Base-by-base conservation (phyloP, 2,797 vertebrate species). In the Clarias platycephalus region DNA sequence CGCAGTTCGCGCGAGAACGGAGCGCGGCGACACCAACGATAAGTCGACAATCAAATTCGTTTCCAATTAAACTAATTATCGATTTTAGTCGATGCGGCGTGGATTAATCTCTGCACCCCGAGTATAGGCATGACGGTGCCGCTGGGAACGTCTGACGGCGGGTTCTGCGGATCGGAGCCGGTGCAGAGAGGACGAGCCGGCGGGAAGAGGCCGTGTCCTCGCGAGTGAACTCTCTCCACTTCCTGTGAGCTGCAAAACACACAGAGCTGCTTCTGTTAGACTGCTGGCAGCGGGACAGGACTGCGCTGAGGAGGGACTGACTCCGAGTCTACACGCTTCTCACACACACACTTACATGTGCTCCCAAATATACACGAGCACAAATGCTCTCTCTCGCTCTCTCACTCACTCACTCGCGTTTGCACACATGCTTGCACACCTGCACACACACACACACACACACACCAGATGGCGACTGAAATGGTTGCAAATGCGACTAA, bases 211-310 rank as follows among this genome's bases (percentile, higher is more conserved):
- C 28, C 40, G 2, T 76, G 82, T 83, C 82, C 85, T 81, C 80
- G 20, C 66, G 64, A 34, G 28, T 55, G 40, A 66, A 67, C 62
- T 66, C 76, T 68, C 31, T 60, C 37, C 16, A 79, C 77, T 28
- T 79, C 72, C 26, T 55, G 62, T 66, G 62, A 62, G 71, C 72
- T 75, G 60, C 49, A 49, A 67, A 66, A 53, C n/a, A 53, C n/a
- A 83, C 82, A 83, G 72, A 83, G 49, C 64, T 67, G 79, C 79
- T 68, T 68, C 64, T 81, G 79, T 81, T 66, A 13, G 10, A 55
- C 49, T 68, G 26, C 64, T 81, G 79, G 79, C 79, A 81, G 7
- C 0, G 37, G 0, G 60, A 79, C 37, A 79, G 20, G 60, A 26
- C 37, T 64, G 77, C 3, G 26, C 74, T 60, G 28, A 60, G 55